Percentiles rank a stretch among this genome's conserved stretches.
Conservation (phyloP, 2,797 vertebrate species). For the Chaetodon trifasciatus region DNA sequence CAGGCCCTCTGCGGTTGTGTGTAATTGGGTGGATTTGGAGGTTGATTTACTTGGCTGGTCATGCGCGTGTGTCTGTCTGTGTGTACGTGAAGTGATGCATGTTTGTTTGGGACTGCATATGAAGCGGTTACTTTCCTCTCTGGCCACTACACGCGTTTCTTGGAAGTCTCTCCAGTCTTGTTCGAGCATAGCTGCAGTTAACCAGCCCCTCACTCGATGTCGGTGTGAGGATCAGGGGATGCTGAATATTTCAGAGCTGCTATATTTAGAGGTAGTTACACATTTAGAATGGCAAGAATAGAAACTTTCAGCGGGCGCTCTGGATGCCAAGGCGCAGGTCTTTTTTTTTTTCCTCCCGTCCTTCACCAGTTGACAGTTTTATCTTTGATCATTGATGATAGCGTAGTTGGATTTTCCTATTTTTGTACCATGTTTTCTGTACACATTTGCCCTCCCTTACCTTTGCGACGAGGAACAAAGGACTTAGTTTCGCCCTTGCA, state of each 20-base stretch:
- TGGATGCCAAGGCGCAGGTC: constrained; percentile 70
- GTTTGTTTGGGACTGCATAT: constrained; percentile 53
- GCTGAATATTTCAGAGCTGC: constrained; percentile 88
- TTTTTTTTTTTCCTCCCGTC: constrained; percentile 56
- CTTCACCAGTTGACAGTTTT: constrained; percentile 69
- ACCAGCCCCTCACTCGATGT: constrained; percentile 72
- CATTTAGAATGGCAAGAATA: constrained; percentile 88
- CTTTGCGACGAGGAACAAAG: constrained; percentile 44
- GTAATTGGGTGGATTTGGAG: constrained; percentile 58
- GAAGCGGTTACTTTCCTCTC: constrained; percentile 55
- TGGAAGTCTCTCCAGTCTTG: constrained; percentile 72
- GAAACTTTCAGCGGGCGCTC: constrained; percentile 81
- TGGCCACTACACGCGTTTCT: constrained; percentile 70
- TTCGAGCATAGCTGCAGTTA: constrained; percentile 74
- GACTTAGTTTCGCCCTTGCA: constrained; percentile 16
- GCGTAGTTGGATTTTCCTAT: constrained; percentile 56
- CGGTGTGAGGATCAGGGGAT: constrained; percentile 81
- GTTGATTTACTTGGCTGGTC: constrained; percentile 46
- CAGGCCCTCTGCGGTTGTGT: constrained; percentile 52
- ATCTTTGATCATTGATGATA: constrained; percentile 60
- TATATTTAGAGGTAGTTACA: constrained; percentile 86
- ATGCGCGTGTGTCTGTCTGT: neutral
- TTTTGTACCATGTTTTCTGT: constrained; percentile 56
- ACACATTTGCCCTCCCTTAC: constrained; percentile 20
- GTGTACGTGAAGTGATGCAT: constrained; percentile 32